Conservation (phyloP, 2,888 invertebrate genomes). For the Formica aserva region DNA sequence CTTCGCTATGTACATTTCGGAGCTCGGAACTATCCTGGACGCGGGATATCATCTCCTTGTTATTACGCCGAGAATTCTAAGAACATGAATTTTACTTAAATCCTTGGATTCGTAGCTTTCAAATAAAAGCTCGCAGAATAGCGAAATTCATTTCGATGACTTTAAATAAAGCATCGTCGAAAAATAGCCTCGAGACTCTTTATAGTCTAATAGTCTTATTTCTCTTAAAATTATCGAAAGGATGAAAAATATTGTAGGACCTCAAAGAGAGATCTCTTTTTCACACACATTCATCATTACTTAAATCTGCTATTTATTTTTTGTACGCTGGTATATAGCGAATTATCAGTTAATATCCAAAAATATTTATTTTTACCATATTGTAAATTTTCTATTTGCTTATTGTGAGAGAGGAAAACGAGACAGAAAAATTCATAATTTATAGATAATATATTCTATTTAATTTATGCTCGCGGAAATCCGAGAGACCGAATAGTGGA, state of each 20-base stretch:
- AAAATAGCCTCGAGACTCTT: background rate
- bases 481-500: slow-evolving; percentile 1
- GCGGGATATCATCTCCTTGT: background rate
- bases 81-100: background rate
- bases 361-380: background rate
- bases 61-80: background rate
- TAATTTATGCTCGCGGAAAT: background rate
- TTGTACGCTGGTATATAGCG: no score
- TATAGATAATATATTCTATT: background rate
- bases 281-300: background rate
- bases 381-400: background rate
- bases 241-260: background rate
- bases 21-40: background rate
- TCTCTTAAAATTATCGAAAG: background rate
- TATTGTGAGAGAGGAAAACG: background rate
- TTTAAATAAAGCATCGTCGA: background rate
- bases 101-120: background rate
- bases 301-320: background rate
- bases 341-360: background rate
- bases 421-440: background rate
- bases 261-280: background rate
- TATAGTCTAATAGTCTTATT: background rate
- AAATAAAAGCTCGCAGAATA: background rate
- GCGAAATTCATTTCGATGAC: background rate
- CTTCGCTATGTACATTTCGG: background rate